Evolutionary conservation across 2,888 invertebrate genomes (phyloP).

Genomic region (Didymodactylos carnosus): DNA sequence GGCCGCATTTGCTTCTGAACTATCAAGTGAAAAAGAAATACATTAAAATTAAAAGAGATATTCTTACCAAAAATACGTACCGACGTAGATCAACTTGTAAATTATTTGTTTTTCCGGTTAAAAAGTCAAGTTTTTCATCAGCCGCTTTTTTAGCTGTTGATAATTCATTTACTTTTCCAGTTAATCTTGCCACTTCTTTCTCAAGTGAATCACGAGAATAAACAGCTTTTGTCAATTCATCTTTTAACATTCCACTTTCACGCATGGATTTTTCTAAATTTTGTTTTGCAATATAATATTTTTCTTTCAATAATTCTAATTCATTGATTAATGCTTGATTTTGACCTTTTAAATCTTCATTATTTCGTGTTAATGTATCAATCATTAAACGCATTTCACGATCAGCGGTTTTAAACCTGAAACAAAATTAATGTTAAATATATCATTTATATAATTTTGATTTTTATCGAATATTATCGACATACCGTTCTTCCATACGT

Average conservation of each 20-base stretch:
- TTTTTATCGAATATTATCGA: no score
- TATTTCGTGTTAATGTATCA: slow-evolving; percentile 12
- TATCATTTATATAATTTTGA: neutral
- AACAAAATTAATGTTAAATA: neutral
- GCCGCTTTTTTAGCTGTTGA: neutral
- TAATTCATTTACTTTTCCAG: neutral
- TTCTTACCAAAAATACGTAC: neutral
- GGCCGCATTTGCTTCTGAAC: slow-evolving; percentile 14
- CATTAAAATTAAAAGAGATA: no score
- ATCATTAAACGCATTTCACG: slow-evolving; percentile 14
- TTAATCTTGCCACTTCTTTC: slow-evolving; percentile 4
- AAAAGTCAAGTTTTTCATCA: slow-evolving; percentile 13
- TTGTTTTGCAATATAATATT: slow-evolving; percentile 13
- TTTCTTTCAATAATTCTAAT: slow-evolving; percentile 11
- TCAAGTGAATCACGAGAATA: slow-evolving; percentile 3
- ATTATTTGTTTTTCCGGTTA: slow-evolving; percentile 8
- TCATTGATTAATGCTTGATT: slow-evolving; percentile 11
- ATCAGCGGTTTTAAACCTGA: slow-evolving; percentile 11
- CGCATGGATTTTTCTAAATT: slow-evolving; percentile 14
- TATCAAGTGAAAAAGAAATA: no score
- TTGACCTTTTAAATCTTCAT: slow-evolving; percentile 12
- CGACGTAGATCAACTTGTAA: slow-evolving; percentile 7
- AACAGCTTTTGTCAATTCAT: slow-evolving; percentile 8
- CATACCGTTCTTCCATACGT: slow-evolving; percentile 9
- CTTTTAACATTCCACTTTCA: slow-evolving; percentile 3